Percentiles rank a stretch among this genome's conserved stretches.
phyloP scores from a whole-genome alignment of 1,140 invertebrate genomes.

The Brachionus sp. region DNA sequence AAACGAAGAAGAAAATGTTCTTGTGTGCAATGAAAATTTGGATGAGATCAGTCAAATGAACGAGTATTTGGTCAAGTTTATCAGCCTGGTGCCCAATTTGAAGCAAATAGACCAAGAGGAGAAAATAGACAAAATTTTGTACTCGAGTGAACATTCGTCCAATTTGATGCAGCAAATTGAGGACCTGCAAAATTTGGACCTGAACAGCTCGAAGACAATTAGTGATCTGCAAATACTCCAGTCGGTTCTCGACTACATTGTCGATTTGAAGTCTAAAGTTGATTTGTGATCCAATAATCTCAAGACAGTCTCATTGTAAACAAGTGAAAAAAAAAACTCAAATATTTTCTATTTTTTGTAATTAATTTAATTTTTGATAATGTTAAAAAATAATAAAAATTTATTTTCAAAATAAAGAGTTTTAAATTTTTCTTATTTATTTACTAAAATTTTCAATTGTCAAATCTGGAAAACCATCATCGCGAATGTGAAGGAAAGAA shows the following conservation, averaged over 20 bases:
- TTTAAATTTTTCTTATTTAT: not conserved
- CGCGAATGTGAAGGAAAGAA: too few species aligned
- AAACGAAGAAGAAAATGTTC: not conserved
- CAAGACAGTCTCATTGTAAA: not conserved
- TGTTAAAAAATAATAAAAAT: not conserved
- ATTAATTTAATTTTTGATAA: constrained; percentile 23
- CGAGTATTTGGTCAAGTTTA: constrained; percentile 22
- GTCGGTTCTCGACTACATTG: constrained; percentile 2
- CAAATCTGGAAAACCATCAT: too few species aligned
- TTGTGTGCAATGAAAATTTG: not conserved
- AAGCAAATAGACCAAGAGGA: constrained; percentile 37
- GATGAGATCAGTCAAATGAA: not conserved
- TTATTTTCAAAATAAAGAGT: not conserved
- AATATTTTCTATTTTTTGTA: not conserved
- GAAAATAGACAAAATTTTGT: constrained; percentile 22
- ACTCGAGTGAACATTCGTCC: not conserved
- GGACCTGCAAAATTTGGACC: not conserved
- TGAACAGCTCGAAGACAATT: not conserved
- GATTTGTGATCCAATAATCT: not conserved
- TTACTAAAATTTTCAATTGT: not conserved
- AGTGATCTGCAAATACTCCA: constrained; percentile 33
- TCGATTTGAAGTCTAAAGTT: constrained; percentile 14
- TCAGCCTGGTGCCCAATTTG: constrained; percentile 29
- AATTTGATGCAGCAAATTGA: constrained; percentile 1
- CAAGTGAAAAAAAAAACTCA: not conserved